Conservation (phyloP, 2,113 vertebrate genomes). For the Corythoichthys intestinalis region DNA sequence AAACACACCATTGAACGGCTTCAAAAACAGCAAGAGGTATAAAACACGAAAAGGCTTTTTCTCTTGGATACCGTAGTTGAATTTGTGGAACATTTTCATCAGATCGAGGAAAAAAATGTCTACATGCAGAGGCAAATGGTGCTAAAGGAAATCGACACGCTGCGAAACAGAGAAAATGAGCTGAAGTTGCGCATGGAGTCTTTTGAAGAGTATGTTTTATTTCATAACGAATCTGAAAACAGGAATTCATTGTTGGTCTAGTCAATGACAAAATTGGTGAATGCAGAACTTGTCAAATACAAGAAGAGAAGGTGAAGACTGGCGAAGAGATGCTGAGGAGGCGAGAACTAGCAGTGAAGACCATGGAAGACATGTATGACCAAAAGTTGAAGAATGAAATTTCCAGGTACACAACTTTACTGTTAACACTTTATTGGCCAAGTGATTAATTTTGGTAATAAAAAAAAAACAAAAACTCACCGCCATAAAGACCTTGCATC, state of each 20-base stretch:
- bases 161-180: constrained; percentile 82
- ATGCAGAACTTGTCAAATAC: constrained; percentile 79
- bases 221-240: not conserved
- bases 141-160: constrained; percentile 83
- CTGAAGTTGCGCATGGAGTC: constrained; percentile 81
- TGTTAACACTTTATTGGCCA: too few relatives aligned
- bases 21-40: constrained; percentile 88
- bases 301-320: constrained; percentile 82
- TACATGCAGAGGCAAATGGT: constrained; percentile 85
- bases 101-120: constrained; percentile 88
- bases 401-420: constrained; percentile 69
- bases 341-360: constrained; percentile 80
- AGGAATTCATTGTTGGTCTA: not conserved
- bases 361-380: constrained; percentile 82
- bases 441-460: too few relatives aligned
- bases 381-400: constrained; percentile 84
- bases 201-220: constrained; percentile 80
- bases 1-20: constrained; percentile 85
- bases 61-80: not conserved
- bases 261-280: not conserved
- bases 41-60: not conserved
- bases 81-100: constrained; percentile 6
- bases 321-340: constrained; percentile 78
- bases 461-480: too few relatives aligned
- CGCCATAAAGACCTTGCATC: too few relatives aligned